phyloP scores from a whole-genome alignment of 2,888 invertebrate species.

The Barypeithes pellucidus region DNA sequence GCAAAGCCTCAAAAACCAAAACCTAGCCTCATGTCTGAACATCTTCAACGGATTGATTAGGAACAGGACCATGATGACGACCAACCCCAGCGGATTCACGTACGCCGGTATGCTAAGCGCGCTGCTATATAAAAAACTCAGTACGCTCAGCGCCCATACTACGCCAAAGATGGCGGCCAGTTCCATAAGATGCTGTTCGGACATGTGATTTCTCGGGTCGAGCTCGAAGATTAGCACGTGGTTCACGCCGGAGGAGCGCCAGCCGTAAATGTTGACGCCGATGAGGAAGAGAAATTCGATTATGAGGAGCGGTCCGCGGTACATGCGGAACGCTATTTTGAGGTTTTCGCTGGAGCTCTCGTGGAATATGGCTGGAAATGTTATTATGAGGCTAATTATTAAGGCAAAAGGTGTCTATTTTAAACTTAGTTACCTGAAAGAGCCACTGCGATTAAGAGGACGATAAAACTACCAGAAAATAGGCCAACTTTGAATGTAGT shows the following conservation, averaged over 20 bases:
- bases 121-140: constrained; percentile 80
- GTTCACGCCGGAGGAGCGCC: constrained; percentile 87
- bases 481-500: constrained; percentile 89
- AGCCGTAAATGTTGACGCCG: constrained; percentile 87
- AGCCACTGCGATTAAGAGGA: constrained; percentile 81
- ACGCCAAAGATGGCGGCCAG: constrained; percentile 84
- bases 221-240: constrained; percentile 89
- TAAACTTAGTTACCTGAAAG: constrained; percentile 74
- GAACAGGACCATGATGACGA: constrained; percentile 79
- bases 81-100: constrained; percentile 82
- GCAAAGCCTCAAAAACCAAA: constrained; percentile 81
- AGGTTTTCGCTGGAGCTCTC: constrained; percentile 73
- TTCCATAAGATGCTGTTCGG: constrained; percentile 85
- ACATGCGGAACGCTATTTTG: constrained; percentile 83
- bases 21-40: constrained; percentile 83
- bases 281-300: constrained; percentile 84
- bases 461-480: constrained; percentile 87
- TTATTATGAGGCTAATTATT: background rate
- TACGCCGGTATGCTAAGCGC: constrained; percentile 83
- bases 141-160: constrained; percentile 79
- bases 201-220: constrained; percentile 84
- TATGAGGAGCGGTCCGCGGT: constrained; percentile 84
- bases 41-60: constrained; percentile 85
- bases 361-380: constrained; percentile 72
- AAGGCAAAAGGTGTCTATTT: background rate